Evolutionary conservation across 2,888 invertebrate genomes (phyloP).

Genomic region (Melanchra persicariae): DNA sequence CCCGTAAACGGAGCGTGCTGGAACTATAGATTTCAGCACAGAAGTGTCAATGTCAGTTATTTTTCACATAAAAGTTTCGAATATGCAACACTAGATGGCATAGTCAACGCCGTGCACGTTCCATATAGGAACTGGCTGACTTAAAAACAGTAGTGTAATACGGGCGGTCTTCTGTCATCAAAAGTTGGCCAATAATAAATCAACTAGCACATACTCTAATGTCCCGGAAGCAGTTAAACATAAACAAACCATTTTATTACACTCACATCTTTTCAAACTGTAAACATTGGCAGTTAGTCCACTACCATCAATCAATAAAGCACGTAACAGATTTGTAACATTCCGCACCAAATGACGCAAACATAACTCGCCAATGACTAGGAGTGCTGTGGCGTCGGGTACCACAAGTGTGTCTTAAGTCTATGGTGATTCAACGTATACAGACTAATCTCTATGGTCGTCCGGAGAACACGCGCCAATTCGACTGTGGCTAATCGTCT

Average conservation of each 20-base stretch:
- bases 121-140: neutral
- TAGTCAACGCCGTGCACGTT: too few relatives aligned
- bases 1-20: too few relatives aligned
- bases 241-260: constrained; percentile 44
- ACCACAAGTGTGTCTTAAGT: constrained; percentile 48
- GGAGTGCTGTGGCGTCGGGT: constrained; percentile 41
- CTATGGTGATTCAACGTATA: constrained; percentile 52
- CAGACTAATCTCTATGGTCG: constrained; percentile 55
- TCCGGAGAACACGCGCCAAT: constrained; percentile 56
- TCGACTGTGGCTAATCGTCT: constrained; percentile 52
- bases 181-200: constrained; percentile 28
- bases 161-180: constrained; percentile 10
- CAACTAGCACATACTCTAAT: constrained; percentile 14
- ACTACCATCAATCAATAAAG: constrained; percentile 30
- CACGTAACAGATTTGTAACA: constrained; percentile 27
- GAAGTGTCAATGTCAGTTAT: too few relatives aligned
- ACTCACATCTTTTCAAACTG: constrained; percentile 29
- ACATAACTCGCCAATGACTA: constrained; percentile 23
- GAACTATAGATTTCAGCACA: too few relatives aligned
- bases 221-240: constrained; percentile 34
- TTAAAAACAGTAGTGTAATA: neutral
- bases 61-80: too few relatives aligned
- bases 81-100: too few relatives aligned
- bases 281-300: constrained; percentile 28
- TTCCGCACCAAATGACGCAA: constrained; percentile 14